Base-by-base conservation (phyloP, 53 echinoderm and acorn worm species). In the Stichopus horrens region DNA sequence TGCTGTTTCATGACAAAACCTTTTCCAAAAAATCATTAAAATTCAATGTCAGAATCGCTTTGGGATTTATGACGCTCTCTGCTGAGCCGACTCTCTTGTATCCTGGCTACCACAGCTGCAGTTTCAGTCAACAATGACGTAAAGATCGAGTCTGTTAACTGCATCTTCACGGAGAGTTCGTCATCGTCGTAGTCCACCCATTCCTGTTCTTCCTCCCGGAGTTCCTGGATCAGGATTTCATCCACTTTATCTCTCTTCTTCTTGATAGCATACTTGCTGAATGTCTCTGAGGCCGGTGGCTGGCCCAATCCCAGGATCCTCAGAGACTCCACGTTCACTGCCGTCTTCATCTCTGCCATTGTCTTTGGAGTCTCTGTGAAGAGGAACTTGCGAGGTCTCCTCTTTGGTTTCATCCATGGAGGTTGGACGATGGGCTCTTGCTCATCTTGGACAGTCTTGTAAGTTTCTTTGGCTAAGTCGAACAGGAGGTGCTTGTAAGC, bases 171-270 rank as follows among this genome's bases (percentile, higher is more conserved):
- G 22, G 98, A 90, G 8, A 95, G 80, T 68, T 97, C 98, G 78
- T 97, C 98, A 20, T 97, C 93, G 59, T 95, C 95, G 75, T 97
- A 97, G 88, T 97, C 93, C 58, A 97, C 95, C 98, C 95, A 95
- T 63, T 97, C 98, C 54, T 94, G 95, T 53, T 97, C 95, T 71
- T 97, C 98, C 78, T 93, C 98, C 67, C 95, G 88, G 8, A 97
- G 92, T 73, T 97, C 98, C 73, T 93, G 90, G 8, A 93, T 97
- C 60, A 97, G 80, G 71, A 97, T 97, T 82, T 97, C 98, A 20
- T 97, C 98, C 21, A 97, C 98, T n/a, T 95, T 95, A 78, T 97
- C 95, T 63, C 95, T 93, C 76, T 97, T 97, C 90, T 95, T 95
- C 88, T 93, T 95, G 75, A 75, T 37, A 19, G 78, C 54, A 20